Evolutionary conservation across 1,140 invertebrate species (phyloP).

Genomic region (Tetramorium parvispinum): DNA sequence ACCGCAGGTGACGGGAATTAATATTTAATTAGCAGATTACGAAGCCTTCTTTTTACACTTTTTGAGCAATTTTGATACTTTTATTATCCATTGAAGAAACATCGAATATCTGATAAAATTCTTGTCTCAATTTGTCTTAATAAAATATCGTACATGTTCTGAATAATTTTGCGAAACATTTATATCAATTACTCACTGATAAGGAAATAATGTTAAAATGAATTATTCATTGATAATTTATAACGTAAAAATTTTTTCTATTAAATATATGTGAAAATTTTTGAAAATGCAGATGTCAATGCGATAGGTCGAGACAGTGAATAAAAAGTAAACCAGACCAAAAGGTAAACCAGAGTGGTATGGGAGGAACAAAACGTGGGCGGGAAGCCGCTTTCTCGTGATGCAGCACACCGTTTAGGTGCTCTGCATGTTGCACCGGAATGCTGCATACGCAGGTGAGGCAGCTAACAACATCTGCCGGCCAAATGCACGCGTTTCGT

Average conservation of each 20-base stretch:
- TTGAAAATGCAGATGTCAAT: background rate
- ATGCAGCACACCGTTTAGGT: constrained; percentile 3
- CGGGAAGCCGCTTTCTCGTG: constrained; percentile 38
- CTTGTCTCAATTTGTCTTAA: background rate
- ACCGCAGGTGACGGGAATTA: background rate
- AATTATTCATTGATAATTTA: background rate
- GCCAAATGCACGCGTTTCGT: constrained; percentile 15
- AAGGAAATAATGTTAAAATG: background rate
- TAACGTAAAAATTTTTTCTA: background rate
- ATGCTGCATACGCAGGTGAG: constrained; percentile 55
- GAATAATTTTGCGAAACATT: background rate
- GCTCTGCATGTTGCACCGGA: constrained; percentile 33
- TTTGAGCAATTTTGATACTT: background rate
- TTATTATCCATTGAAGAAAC: background rate
- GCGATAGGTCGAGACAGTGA: background rate
- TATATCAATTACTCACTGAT: background rate
- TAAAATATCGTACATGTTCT: background rate
- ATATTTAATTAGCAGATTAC: constrained; percentile 7
- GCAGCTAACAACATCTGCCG: constrained; percentile 35
- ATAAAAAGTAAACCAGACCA: background rate
- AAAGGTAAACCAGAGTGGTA: background rate
- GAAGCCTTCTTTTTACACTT: background rate
- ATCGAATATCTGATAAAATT: background rate
- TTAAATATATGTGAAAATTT: background rate
- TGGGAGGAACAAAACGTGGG: constrained; percentile 4